Evolutionary conservation across 2,888 invertebrate species (phyloP).

Genomic region (Mesorhabditis sp.): DNA sequence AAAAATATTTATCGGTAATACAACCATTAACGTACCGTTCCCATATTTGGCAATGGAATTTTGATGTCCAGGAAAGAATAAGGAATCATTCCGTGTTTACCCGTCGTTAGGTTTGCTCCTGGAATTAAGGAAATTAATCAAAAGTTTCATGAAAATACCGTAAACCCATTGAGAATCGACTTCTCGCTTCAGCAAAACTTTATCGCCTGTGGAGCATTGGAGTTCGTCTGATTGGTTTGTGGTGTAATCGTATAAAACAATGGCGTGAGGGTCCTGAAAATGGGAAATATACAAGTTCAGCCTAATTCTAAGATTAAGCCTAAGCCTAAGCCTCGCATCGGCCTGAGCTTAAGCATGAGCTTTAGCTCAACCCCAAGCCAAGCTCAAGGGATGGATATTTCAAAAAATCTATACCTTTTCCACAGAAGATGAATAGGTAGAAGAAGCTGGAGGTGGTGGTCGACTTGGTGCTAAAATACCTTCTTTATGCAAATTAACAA

Average conservation of each 20-base stretch:
- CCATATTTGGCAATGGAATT: conserved; percentile 34
- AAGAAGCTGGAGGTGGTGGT: neutral
- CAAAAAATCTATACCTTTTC: too few species aligned
- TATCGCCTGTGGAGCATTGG: conserved; percentile 36
- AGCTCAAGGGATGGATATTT: too few species aligned
- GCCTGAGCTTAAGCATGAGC: too few species aligned
- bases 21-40: too few species aligned
- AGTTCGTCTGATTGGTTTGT: conserved; percentile 45
- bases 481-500: neutral
- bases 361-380: too few species aligned
- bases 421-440: too few species aligned
- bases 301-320: neutral
- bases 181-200: conserved; percentile 40
- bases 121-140: conserved; percentile 7
- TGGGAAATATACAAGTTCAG: neutral
- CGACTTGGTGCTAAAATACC: neutral
- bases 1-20: neutral
- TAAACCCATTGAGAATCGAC: conserved; percentile 53
- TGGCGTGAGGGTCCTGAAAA: conserved; percentile 25
- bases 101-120: conserved; percentile 33
- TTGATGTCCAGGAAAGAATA: conserved; percentile 41
- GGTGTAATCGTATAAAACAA: conserved; percentile 39
- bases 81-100: conserved; percentile 45
- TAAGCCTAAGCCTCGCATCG: too few species aligned
- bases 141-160: conserved; percentile 19